These are phyloP conservation scores for Saimiri boliviensis DNA, from an alignment of 2,113 vertebrate genomes.

Conservation along the genomic window DNA sequence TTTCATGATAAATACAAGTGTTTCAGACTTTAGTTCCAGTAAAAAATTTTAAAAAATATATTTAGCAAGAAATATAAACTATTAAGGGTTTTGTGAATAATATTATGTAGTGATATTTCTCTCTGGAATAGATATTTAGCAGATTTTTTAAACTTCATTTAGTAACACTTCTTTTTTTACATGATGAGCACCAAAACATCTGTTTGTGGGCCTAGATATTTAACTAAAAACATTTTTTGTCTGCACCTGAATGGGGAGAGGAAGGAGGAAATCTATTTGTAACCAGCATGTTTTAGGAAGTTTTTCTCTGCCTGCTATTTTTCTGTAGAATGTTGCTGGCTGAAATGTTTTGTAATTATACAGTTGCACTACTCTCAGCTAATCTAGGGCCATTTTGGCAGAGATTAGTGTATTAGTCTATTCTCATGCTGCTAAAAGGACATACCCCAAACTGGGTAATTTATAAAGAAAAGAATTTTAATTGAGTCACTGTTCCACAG, in stretches of 20 bases:
- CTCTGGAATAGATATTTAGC: neutral
- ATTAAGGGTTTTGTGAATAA: neutral
- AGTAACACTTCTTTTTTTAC: neutral
- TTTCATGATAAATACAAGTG: neutral
- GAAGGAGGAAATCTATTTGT: neutral
- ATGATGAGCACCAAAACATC: neutral
- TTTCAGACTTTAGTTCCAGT: neutral
- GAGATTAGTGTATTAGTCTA: neutral
- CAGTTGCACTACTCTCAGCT: neutral
- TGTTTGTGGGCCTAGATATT: constrained; percentile 1
- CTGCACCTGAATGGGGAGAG: neutral
- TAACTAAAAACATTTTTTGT: neutral
- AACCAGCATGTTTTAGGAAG: neutral
- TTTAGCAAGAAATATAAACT: constrained; percentile 9
- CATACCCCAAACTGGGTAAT: too few species aligned
- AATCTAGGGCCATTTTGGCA: neutral
- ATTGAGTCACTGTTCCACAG: too few species aligned
- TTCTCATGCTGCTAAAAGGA: too few species aligned
- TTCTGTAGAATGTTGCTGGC: neutral
- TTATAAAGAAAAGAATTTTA: too few species aligned
- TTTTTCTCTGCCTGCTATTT: neutral
- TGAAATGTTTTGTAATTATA: neutral
- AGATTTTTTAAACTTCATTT: neutral
- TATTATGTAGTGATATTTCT: neutral
- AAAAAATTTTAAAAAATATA: neutral